Base-by-base conservation (phyloP, 2,888 invertebrate genomes). In the Drosophila kanekoi region DNA sequence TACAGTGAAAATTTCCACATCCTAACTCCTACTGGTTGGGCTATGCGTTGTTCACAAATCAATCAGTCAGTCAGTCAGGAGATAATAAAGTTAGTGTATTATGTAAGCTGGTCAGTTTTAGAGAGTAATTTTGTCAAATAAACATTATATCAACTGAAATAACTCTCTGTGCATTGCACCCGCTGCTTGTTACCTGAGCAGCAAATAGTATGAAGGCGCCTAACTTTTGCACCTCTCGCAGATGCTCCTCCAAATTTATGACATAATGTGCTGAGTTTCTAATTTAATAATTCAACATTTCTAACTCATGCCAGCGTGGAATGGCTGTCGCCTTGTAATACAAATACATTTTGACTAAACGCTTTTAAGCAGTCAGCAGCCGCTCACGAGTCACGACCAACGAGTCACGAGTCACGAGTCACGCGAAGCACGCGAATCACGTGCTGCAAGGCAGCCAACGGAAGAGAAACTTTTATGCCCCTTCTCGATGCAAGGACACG, bases 301-400 rank as follows among this genome's bases (percentile, higher is more conserved):
- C 16, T 33, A 10, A 18, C 13, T 23, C 23, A 32, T 37, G 40
- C 20, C 40, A 28, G 51, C 11, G n/a, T n/a, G n/a, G n/a, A n/a
- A n/a, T n/a, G n/a, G n/a, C n/a, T n/a, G n/a, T n/a, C n/a, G 47
- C 48, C 41, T n/a, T 47, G 76, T 64, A 66, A 85, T 58, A 60
- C 65, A 82, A 83, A 81, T 87, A 83, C 71, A 77, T 72, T 68
- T 74, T 47, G 81, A 81, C 85, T 84, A 84, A 89, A 87, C 70
- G 87, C 85, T 84, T 77, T 84, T 77, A 75, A 72, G 59, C 62
- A 72, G 74, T 77, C 73, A 38, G 18, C 16, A 16, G 28, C 37
- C 49, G 54, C 54, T 59, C 76, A 75, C 66, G 45, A 45, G 5
- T 23, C 23, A 23, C 9, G 40, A 47, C 61, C 69, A 53, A 13